These are phyloP conservation scores for Sinocyclocheilus anophthalmus DNA, from an alignment of 2,113 vertebrate genomes.

Conservation along the genomic window DNA sequence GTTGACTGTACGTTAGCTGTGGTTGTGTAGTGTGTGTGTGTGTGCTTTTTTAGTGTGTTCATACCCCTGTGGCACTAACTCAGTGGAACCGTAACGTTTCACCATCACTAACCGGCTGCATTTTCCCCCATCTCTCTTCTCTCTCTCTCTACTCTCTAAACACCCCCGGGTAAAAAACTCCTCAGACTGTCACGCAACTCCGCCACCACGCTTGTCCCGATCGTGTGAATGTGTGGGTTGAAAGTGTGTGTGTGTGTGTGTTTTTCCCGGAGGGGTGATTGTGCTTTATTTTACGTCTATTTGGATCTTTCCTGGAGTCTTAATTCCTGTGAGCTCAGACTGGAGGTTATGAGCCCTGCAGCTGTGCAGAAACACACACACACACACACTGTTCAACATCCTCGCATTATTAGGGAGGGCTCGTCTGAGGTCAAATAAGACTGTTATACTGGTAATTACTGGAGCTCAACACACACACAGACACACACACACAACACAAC, in stretches of 20 bases:
- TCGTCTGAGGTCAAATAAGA: conserved; percentile 30
- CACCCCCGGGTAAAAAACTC: conserved; percentile 31
- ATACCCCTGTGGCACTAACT: background rate
- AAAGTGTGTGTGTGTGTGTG: conserved; percentile 33
- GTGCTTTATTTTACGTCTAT: conserved; percentile 43
- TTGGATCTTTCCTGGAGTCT: conserved; percentile 20
- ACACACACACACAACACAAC: conserved; percentile 50
- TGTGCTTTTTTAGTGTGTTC: conserved; percentile 20
- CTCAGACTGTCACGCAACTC: conserved; percentile 30
- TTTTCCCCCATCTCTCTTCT: conserved; percentile 1
- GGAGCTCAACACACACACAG: conserved; percentile 13
- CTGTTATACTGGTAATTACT: conserved; percentile 45
- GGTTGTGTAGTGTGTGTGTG: conserved; percentile 19
- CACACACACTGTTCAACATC: conserved; percentile 31
- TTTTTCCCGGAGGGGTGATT: conserved; percentile 28
- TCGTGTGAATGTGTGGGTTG: conserved; percentile 48
- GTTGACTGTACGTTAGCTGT: conserved; percentile 12
- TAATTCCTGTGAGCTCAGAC: conserved; percentile 50
- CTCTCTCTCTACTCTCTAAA: background rate
- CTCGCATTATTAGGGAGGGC: conserved; percentile 24
- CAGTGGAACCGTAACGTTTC: background rate
- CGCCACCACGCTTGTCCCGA: conserved; percentile 4
- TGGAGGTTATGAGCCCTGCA: conserved; percentile 47
- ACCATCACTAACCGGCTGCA: conserved; percentile 4
- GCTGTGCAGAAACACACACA: conserved; percentile 52